Percentiles rank a stretch among this genome's conserved stretches.
phyloP scores from a whole-genome alignment of 2,888 invertebrate genomes.

The Epicampocera succincta region DNA sequence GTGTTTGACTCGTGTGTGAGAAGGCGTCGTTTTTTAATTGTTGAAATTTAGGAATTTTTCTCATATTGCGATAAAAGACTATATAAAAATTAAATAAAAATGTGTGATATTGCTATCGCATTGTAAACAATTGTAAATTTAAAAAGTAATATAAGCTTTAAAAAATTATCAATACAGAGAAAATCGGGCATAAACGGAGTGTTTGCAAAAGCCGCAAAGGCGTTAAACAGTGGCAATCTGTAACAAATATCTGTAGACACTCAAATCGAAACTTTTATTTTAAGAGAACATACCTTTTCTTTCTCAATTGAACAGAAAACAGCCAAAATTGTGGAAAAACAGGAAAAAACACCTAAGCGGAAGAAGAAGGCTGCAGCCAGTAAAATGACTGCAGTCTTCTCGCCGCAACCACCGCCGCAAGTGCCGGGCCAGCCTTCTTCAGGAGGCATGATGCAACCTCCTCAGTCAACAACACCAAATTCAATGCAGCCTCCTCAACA shows the following conservation, averaged over 20 bases:
- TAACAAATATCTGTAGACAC: no score
- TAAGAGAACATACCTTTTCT: constrained; percentile 3
- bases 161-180: constrained; percentile 66
- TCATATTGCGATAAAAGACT: constrained; percentile 8
- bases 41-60: constrained; percentile 27
- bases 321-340: constrained; percentile 82
- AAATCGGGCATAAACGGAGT: constrained; percentile 65
- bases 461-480: constrained; percentile 70
- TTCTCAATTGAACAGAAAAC: constrained; percentile 71
- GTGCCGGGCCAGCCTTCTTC: constrained; percentile 69
- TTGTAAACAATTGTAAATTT: not conserved
- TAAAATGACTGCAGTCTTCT: constrained; percentile 82
- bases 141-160: not conserved
- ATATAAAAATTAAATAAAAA: not conserved
- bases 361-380: constrained; percentile 82
- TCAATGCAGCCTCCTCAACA: constrained; percentile 74
- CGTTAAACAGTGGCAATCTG: constrained; percentile 38
- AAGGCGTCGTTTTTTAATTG: constrained; percentile 66
- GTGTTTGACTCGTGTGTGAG: constrained; percentile 56
- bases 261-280: constrained; percentile 10
- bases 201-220: constrained; percentile 58
- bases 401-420: constrained; percentile 80
- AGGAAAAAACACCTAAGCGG: constrained; percentile 81
- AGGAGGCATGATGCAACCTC: constrained; percentile 71
- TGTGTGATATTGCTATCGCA: not conserved